A percentile compares a stretch with the other conserved stretches of the same genome.
Conservation (phyloP, 2,113 vertebrate genomes). For the Abramis brama region DNA sequence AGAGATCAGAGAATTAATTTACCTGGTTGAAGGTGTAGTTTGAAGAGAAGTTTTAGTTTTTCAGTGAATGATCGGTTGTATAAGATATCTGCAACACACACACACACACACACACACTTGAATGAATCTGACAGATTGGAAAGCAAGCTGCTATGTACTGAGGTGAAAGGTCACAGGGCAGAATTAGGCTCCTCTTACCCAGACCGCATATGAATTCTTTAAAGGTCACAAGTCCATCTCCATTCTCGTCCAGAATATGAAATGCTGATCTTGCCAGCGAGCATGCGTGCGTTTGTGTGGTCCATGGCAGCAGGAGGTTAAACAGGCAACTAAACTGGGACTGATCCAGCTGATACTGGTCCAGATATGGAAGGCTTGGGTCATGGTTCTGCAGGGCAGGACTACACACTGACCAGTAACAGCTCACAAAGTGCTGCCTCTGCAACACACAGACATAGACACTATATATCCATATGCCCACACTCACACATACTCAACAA, state of each 20-base stretch:
- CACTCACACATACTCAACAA: no score
- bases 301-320: slow-evolving; percentile 91
- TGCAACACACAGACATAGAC: slow-evolving; percentile 66
- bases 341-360: slow-evolving; percentile 93
- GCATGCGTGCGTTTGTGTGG: slow-evolving; percentile 84
- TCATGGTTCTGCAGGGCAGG: slow-evolving; percentile 88
- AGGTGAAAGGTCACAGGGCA: not conserved
- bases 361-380: slow-evolving; percentile 92
- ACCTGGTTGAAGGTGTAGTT: slow-evolving; percentile 95
- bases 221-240: slow-evolving; percentile 91
- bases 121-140: slow-evolving; percentile 29
- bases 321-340: slow-evolving; percentile 88
- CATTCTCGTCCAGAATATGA: slow-evolving; percentile 87
- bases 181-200: slow-evolving; percentile 71
- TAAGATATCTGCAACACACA: slow-evolving; percentile 81
- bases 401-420: slow-evolving; percentile 87
- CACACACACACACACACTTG: not conserved
- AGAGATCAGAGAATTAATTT: not conserved
- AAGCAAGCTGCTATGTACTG: not conserved
- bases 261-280: slow-evolving; percentile 87
- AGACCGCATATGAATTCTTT: slow-evolving; percentile 89
- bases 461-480: not conserved
- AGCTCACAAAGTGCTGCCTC: slow-evolving; percentile 95
- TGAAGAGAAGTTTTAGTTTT: slow-evolving; percentile 95
- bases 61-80: slow-evolving; percentile 93